A percentile compares a stretch with the other conserved stretches of the same genome.
Evolutionary conservation across 1,140 invertebrate species (phyloP).

Genomic region (Drosophila auraria): DNA sequence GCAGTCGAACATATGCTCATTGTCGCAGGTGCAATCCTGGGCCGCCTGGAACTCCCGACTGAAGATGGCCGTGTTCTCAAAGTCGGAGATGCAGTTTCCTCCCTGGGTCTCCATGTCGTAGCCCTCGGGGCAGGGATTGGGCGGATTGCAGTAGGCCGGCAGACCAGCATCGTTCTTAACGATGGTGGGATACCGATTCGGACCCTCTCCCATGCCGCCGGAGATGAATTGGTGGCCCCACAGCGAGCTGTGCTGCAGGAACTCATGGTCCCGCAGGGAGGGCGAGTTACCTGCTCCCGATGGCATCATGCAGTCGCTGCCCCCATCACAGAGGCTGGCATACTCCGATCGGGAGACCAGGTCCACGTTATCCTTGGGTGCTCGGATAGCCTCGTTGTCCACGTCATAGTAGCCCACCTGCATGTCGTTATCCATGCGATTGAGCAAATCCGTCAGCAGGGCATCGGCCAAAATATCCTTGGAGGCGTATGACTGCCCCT

Average conservation of each 20-base stretch:
- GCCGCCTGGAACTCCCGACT: slow-evolving; percentile 96
- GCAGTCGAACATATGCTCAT: slow-evolving; percentile 99
- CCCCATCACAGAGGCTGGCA: slow-evolving; percentile 75
- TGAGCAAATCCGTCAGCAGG: slow-evolving; percentile 89
- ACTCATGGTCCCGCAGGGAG: slow-evolving; percentile 95
- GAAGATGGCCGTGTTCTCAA: slow-evolving; percentile 98
- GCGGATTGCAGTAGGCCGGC: slow-evolving; percentile 99
- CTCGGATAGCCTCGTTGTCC: slow-evolving; percentile 81
- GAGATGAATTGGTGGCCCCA: slow-evolving; percentile 93
- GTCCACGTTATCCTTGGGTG: slow-evolving; percentile 82
- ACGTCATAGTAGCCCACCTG: slow-evolving; percentile 88
- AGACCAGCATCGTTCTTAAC: slow-evolving; percentile 96
- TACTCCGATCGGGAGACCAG: slow-evolving; percentile 87
- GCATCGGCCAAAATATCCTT: slow-evolving; percentile 87
- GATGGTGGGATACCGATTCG: slow-evolving; percentile 88
- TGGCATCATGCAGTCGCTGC: slow-evolving; percentile 56
- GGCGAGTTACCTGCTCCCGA: slow-evolving; percentile 85
- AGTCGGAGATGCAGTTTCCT: slow-evolving; percentile 93
- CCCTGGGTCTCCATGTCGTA: slow-evolving; percentile 90
- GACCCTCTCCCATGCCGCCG: slow-evolving; percentile 91
- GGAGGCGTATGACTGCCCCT: slow-evolving; percentile 51
- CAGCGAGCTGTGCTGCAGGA: slow-evolving; percentile 93
- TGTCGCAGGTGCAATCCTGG: slow-evolving; percentile 99
- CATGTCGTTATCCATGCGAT: slow-evolving; percentile 90
- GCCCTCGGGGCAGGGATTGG: slow-evolving; percentile 98